phyloP scores from a whole-genome alignment of 2,888 invertebrate genomes.

The Serrognathus titanus region DNA sequence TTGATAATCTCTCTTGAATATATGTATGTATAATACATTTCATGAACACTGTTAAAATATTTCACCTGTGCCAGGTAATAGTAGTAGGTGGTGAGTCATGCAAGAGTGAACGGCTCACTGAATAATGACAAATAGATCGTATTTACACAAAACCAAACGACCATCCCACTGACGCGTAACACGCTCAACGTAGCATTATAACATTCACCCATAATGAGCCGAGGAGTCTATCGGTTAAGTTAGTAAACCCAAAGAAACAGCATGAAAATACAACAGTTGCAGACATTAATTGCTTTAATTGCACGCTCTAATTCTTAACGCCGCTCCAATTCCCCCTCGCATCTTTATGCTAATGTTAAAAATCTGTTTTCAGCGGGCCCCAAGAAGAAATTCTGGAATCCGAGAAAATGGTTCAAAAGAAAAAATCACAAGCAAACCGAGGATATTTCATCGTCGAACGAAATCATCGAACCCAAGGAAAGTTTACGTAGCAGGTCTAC shows the following conservation, averaged over 20 bases:
- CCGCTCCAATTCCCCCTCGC: too few relatives aligned
- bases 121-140: constrained; percentile 8
- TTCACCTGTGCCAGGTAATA: not conserved
- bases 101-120: constrained; percentile 12
- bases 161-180: constrained; percentile 6
- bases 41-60: too few relatives aligned
- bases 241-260: not conserved
- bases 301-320: not conserved
- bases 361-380: constrained; percentile 42
- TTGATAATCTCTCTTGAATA: too few relatives aligned
- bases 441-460: constrained; percentile 48
- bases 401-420: constrained; percentile 51
- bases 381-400: constrained; percentile 64
- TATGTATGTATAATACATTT: too few relatives aligned
- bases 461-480: constrained; percentile 47
- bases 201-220: constrained; percentile 8
- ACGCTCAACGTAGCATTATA: not conserved
- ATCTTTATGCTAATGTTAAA: not conserved
- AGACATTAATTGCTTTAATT: not conserved
- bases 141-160: constrained; percentile 9
- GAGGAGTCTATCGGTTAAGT: constrained; percentile 16
- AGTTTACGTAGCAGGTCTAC: constrained; percentile 55
- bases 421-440: constrained; percentile 47
- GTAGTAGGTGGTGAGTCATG: constrained; percentile 14
- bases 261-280: not conserved